These are phyloP conservation scores for Melanerpes aurifrons DNA, from an alignment of 2,113 vertebrate species.

Conservation along the genomic window DNA sequence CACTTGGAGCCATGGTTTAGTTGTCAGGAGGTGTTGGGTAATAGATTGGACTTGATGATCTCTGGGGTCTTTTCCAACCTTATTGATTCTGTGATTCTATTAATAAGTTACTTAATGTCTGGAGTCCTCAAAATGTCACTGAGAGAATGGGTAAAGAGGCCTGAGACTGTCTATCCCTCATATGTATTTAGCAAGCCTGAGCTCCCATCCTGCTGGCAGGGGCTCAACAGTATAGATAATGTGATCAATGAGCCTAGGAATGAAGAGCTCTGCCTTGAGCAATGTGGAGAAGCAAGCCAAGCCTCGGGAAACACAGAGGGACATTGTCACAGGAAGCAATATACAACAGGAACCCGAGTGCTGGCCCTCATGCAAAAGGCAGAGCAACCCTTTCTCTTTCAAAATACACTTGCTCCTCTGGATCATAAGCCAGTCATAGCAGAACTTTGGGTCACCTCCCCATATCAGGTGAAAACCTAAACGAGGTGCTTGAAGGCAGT, in stretches of 20 bases:
- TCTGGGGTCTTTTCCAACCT: no score
- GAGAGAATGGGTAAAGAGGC: neutral
- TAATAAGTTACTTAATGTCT: neutral
- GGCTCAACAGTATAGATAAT: neutral
- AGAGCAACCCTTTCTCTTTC: neutral
- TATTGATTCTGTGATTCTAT: no score
- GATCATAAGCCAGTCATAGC: neutral
- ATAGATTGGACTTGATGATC: no score
- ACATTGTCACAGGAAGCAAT: neutral
- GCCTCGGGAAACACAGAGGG: neutral
- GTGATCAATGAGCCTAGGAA: neutral
- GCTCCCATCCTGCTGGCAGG: neutral
- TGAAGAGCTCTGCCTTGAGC: neutral
- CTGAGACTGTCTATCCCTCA: neutral
- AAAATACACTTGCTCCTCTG: neutral
- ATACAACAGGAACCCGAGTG: neutral
- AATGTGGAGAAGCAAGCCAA: neutral
- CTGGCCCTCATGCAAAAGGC: fast-evolving
- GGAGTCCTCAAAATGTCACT: neutral
- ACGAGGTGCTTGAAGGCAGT: neutral
- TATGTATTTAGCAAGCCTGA: neutral
- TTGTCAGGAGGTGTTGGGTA: no score
- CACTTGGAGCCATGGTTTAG: no score
- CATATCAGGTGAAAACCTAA: neutral
- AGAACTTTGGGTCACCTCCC: neutral